phyloP scores from a whole-genome alignment of 2,888 invertebrate species.

The Schizotus pectinicornis region DNA sequence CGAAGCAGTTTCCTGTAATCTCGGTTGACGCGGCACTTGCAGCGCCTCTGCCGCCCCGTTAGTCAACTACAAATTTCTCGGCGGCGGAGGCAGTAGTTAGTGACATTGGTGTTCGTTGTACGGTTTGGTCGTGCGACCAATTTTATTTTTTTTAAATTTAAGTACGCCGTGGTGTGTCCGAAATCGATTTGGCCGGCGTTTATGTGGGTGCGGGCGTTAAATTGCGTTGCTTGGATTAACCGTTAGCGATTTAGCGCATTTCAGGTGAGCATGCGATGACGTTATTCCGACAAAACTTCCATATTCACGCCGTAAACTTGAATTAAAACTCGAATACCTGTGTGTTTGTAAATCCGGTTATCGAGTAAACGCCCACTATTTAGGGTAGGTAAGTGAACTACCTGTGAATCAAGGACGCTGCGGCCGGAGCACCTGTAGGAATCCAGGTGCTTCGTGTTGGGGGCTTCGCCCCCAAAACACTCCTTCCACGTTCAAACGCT shows the following conservation, averaged over 20 bases:
- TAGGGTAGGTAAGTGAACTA: conserved; percentile 42
- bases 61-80: not conserved
- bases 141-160: conserved; percentile 21
- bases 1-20: too few species aligned
- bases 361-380: conserved; percentile 36
- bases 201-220: conserved; percentile 11
- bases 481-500: not conserved
- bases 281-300: conserved; percentile 18
- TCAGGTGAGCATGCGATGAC: conserved; percentile 25
- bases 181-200: not conserved
- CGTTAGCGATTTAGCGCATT: conserved; percentile 3
- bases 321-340: conserved; percentile 17
- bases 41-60: not conserved
- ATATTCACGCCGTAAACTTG: conserved; percentile 6
- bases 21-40: not conserved
- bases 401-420: conserved; percentile 42
- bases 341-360: conserved; percentile 30
- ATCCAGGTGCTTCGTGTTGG: conserved; percentile 19
- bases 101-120: conserved; percentile 21
- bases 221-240: not conserved
- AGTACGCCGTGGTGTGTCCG: conserved; percentile 7
- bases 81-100: conserved; percentile 19
- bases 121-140: conserved; percentile 15
- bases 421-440: conserved; percentile 43
- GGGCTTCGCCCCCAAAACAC: not conserved